These are phyloP conservation scores for Sander vitreus DNA, from an alignment of 2,113 vertebrate genomes.

Conservation along the genomic window DNA sequence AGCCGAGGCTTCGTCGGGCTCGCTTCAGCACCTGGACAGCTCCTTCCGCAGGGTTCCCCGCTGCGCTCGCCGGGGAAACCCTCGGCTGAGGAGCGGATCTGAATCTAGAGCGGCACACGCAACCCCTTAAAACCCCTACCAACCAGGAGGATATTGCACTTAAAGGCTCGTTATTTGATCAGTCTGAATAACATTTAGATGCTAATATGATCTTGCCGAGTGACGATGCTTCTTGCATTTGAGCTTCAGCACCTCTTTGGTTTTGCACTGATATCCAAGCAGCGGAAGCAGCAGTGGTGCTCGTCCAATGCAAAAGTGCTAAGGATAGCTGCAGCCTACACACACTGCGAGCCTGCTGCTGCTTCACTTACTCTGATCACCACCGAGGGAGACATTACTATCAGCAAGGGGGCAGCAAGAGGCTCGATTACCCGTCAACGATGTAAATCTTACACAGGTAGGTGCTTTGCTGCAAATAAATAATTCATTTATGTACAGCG, in stretches of 20 bases:
- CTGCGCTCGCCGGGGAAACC: constrained; percentile 78
- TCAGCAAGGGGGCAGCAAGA: constrained; percentile 63
- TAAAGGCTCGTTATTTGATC: constrained; percentile 27
- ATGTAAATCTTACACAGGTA: constrained; percentile 79
- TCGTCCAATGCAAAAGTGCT: constrained; percentile 70
- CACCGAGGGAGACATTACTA: constrained; percentile 72
- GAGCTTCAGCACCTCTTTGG: constrained; percentile 57
- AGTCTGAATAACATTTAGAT: constrained; percentile 13
- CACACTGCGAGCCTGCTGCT: constrained; percentile 70
- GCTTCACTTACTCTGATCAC: constrained; percentile 68
- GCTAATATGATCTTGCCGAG: constrained; percentile 55
- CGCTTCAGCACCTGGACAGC: constrained; percentile 79
- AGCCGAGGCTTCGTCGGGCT: constrained; percentile 47
- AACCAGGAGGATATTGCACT: constrained; percentile 23
- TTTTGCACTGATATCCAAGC: constrained; percentile 65
- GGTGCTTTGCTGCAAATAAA: constrained; percentile 37
- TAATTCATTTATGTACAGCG: constrained; percentile 6
- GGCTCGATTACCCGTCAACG: constrained; percentile 57
- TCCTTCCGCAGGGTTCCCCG: constrained; percentile 76
- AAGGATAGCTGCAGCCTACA: constrained; percentile 78
- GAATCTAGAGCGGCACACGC: constrained; percentile 39
- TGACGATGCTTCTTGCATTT: constrained; percentile 70
- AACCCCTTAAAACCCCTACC: neutral
- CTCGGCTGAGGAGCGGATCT: constrained; percentile 60
- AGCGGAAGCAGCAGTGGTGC: constrained; percentile 44